Percentiles rank a stretch among this genome's conserved stretches.
Evolutionary conservation across 64 coral and sea anemone species (phyloP).

Genomic region (Stichodactyla helianthus): DNA sequence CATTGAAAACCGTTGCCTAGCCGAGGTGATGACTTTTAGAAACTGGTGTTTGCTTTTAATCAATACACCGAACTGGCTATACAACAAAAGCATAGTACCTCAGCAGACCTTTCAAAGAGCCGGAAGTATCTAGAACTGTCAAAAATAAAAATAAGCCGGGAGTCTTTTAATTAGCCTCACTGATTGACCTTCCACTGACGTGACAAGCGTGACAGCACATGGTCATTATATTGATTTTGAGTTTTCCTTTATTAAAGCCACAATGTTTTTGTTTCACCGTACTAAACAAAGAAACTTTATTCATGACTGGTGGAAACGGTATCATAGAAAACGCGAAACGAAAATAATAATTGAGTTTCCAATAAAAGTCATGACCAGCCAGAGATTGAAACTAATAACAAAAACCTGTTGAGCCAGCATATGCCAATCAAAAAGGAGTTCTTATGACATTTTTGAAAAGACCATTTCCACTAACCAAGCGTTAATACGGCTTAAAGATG

Average conservation of each 20-base stretch:
- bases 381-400: neutral
- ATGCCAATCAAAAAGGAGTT: too few species aligned
- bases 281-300: neutral
- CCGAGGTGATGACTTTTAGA: neutral
- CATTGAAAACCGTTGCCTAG: neutral
- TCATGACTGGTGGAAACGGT: neutral
- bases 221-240: neutral
- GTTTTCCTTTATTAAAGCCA: neutral
- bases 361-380: neutral
- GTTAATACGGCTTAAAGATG: too few species aligned
- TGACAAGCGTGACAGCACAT: neutral
- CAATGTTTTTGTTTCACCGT: neutral
- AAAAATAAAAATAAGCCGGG: neutral
- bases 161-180: neutral
- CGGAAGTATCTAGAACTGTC: neutral
- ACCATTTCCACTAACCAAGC: too few species aligned
- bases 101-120: neutral
- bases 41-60: neutral
- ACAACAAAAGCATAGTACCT: neutral
- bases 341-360: neutral
- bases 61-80: neutral
- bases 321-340: neutral
- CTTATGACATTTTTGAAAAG: too few species aligned
- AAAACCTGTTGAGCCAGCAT: neutral
- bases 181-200: slow-evolving; percentile 1